Percentiles rank a stretch among this genome's conserved stretches.
phyloP scores from a whole-genome alignment of 2,888 invertebrate species.

The Laspeyria flexula region DNA sequence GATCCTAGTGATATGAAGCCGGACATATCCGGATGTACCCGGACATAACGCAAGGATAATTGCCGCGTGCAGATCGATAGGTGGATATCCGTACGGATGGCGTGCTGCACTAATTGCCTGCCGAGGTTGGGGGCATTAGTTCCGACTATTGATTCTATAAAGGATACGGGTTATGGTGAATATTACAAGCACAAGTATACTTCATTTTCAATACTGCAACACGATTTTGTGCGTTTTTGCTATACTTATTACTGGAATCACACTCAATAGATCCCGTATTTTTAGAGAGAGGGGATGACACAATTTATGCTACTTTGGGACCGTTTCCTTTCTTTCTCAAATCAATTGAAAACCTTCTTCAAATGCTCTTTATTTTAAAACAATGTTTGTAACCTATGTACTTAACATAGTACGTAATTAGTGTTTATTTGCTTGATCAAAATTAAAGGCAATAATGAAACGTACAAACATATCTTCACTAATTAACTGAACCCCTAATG shows the following conservation, averaged over 20 bases:
- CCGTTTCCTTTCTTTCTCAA: too few relatives aligned
- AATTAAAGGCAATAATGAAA: not conserved
- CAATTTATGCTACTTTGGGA: too few relatives aligned
- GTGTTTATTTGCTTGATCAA: not conserved
- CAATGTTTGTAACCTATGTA: not conserved
- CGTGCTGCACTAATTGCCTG: slow-evolving; percentile 65
- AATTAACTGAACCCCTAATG: not conserved
- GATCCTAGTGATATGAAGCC: slow-evolving; percentile 37
- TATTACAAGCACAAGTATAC: not conserved
- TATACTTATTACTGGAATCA: too few relatives aligned
- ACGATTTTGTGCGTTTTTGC: too few relatives aligned
- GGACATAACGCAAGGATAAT: slow-evolving; percentile 58
- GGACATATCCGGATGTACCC: slow-evolving; percentile 16
- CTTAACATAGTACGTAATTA: not conserved
- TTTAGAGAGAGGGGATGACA: too few relatives aligned
- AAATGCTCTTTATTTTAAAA: not conserved
- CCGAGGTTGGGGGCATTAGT: slow-evolving; percentile 60
- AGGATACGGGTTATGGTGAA: slow-evolving; percentile 10
- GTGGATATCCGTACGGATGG: slow-evolving; percentile 69
- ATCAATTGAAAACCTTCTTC: too few relatives aligned
- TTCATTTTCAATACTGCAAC: too few relatives aligned
- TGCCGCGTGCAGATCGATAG: slow-evolving; percentile 68
- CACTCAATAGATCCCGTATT: too few relatives aligned
- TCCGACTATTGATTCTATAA: slow-evolving; percentile 52
- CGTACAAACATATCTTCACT: not conserved